phyloP scores from a whole-genome alignment of 2,797 vertebrate species.

The Bufotes viridis region DNA sequence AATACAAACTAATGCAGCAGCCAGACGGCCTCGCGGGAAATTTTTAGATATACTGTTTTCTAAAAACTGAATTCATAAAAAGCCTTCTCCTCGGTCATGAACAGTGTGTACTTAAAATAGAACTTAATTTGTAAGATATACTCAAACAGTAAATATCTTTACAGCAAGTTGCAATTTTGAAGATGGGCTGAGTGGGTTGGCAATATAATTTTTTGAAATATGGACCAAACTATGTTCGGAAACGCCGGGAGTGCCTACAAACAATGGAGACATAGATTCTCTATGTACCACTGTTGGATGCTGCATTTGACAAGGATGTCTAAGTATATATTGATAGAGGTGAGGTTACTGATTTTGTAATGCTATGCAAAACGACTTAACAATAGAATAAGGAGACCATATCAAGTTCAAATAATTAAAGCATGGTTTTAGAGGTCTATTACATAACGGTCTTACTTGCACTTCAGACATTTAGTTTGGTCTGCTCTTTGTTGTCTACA shows the following conservation, averaged over 20 bases:
- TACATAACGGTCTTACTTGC: no score
- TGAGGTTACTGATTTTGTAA: no score
- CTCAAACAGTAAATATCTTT: not conserved
- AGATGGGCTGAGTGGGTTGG: not conserved
- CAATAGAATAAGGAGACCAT: no score
- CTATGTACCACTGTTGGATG: no score
- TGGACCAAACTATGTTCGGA: not conserved
- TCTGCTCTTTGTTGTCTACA: not conserved
- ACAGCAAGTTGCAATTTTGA: not conserved
- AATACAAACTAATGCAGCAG: conserved; percentile 45
- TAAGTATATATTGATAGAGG: no score
- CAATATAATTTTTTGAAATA: not conserved
- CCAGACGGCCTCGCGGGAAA: conserved; percentile 41
- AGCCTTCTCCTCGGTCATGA: not conserved
- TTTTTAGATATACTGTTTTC: conserved; percentile 33
- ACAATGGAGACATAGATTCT: no score
- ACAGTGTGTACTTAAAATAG: not conserved
- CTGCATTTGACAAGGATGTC: no score
- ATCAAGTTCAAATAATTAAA: no score
- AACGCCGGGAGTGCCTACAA: no score
- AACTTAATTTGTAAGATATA: not conserved
- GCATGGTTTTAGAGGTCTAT: not conserved
- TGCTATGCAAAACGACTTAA: not conserved
- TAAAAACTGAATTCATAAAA: conserved; percentile 26
- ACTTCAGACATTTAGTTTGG: not conserved